Conservation (phyloP, 2,797 vertebrate genomes). For the Acrocephalus scirpaceus region DNA sequence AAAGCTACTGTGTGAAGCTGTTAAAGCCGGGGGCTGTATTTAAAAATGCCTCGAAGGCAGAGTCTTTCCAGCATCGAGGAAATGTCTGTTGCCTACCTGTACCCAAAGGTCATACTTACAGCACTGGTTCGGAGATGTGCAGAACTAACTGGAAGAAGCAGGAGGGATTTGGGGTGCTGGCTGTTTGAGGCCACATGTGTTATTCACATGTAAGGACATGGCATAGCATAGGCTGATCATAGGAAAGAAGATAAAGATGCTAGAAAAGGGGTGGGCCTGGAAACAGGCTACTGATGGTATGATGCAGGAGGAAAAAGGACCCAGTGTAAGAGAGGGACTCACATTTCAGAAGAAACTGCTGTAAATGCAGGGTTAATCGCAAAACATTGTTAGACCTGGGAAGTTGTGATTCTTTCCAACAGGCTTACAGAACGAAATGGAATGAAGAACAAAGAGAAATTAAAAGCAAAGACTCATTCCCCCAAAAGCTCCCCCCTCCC, state of each 20-base stretch:
- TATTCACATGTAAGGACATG: background rate
- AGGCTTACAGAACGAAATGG: conserved; percentile 66
- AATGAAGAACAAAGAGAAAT: conserved; percentile 70
- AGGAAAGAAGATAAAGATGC: conserved; percentile 29
- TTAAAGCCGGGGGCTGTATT: background rate
- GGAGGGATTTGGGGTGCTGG: background rate
- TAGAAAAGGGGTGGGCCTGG: background rate
- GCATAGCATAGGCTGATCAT: background rate
- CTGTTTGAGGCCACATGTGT: background rate
- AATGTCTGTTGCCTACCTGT: background rate
- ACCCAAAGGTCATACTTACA: background rate
- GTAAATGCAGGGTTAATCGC: conserved; percentile 56
- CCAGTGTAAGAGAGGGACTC: conserved; percentile 7
- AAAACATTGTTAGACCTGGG: conserved; percentile 47
- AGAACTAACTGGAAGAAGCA: background rate
- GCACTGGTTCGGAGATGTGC: background rate
- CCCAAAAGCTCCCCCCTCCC: conserved; percentile 68
- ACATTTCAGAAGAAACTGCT: conserved; percentile 52
- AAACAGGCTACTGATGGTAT: background rate
- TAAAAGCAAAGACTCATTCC: conserved; percentile 75
- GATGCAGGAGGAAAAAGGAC: background rate
- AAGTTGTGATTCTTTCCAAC: conserved; percentile 35
- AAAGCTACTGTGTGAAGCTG: background rate
- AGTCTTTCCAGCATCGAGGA: background rate
- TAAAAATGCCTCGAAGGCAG: background rate